Evolutionary conservation across 1,140 invertebrate species (phyloP), one percentile per base, ranked within the genome.

Genomic region (Wasmannia auropunctata): DNA sequence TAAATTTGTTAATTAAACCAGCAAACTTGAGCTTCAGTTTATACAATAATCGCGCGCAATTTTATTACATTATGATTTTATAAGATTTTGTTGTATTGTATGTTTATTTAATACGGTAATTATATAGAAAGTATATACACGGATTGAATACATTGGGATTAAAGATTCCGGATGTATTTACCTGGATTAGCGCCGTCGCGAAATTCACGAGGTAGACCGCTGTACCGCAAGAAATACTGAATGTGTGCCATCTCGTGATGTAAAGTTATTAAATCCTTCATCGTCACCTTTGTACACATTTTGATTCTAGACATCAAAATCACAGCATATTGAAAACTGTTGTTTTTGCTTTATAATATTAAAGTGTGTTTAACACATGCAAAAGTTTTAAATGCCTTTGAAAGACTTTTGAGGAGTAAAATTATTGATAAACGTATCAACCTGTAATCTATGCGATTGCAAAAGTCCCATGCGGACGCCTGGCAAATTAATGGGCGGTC

Each of bases 201-300:
- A 94, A 98, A 98, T 67, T 98, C 97, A 90, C 98, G 97, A 7
- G 98, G 98, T 88, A 97, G 96, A 91, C 98, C 96, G 86, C 97
- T 97, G 93, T 99, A 99, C 34, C 97, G 96, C 79, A 98, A 94
- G 95, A 98, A 98, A 92, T 99, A 99, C 91, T 99, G 97, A 79
- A 99, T 97, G 92, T 99, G 98, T 4, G 98, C 98, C 97, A 98
- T 97, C 95, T 99, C 98, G 92, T 99, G 99, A 92, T 99, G 98
- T 37, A 97, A 97, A 0, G 98, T 99, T 72, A 99, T 96, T 54
- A 99, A 95, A 94, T 99, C 98, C 79, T 97, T 97, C 96, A 98
- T 97, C 76, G 97, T 98, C 3, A 99, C 96, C 83, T 98, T 97
- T 0, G 98, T 98, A 93, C 99, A 99, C 97, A 99, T 98, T 95